Evolutionary conservation across 2,113 vertebrate species (phyloP).

Genomic region (Phoxinus phoxinus): DNA sequence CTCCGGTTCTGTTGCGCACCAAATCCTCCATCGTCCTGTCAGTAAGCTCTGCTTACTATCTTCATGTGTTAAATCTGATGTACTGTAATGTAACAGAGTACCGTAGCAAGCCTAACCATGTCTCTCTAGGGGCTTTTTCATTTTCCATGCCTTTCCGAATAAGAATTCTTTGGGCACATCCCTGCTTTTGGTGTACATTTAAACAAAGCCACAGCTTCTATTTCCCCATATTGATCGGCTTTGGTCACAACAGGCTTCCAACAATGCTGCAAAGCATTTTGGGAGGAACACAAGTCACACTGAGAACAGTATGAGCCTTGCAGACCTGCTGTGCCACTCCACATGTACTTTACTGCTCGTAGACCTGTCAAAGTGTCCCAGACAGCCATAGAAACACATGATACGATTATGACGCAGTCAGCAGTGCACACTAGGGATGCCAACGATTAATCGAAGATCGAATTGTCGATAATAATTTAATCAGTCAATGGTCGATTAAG

Average conservation of each 20-base stretch:
- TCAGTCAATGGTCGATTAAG: too few relatives aligned
- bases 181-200: not conserved
- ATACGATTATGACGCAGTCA: not conserved
- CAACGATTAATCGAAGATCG: too few relatives aligned
- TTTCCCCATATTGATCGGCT: constrained; percentile 30
- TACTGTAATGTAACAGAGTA: too few relatives aligned
- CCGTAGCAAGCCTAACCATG: too few relatives aligned
- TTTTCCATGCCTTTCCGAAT: too few relatives aligned
- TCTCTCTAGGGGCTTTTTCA: too few relatives aligned
- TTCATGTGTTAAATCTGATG: too few relatives aligned
- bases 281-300: constrained; percentile 43
- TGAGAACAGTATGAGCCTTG: constrained; percentile 27
- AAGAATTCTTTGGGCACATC: too few relatives aligned
- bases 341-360: not conserved
- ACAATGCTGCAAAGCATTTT: constrained; percentile 28
- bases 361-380: constrained; percentile 12
- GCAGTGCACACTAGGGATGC: not conserved
- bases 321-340: constrained; percentile 29
- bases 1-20: too few relatives aligned
- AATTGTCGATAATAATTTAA: too few relatives aligned
- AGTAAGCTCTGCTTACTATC: too few relatives aligned
- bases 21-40: too few relatives aligned
- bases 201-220: not conserved
- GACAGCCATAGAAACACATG: not conserved
- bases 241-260: constrained; percentile 9